Evolutionary conservation across 2,797 vertebrate species (phyloP), one percentile per base, ranked within the genome.

Genomic region (Lateolabrax maculatus): DNA sequence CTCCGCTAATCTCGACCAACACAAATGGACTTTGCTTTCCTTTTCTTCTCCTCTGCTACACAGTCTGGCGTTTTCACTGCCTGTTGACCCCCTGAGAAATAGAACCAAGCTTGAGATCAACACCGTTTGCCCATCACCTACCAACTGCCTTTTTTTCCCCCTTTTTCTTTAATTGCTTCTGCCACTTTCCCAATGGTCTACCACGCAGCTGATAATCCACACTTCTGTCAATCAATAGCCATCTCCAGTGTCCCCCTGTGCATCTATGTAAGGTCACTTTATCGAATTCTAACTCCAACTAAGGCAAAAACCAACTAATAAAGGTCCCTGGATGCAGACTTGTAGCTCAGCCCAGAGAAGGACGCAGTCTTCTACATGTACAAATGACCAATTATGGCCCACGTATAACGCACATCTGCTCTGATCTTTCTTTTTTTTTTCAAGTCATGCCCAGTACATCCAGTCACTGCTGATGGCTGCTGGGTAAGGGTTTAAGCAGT

Each of bases 211-310:
- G 91, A 95, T 92, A 88, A 95, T 89, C 84, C 80, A 65, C 88
- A 83, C 71, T 90, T 82, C 87, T 89, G 76, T 87, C 89, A 92
- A 88, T 95, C 94, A 87, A 94, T 94, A 91, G 23, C 83, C 90
- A 85, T 90, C 87, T 90, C 75, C 76, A 61, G 73, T 70, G 85
- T 84, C 83, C 90, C 90, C 85, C 67, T 78, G 86, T 85, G 87
- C 77, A 80, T 90, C 86, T 82, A 79, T 90, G 84, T 93, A 95
- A 94, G 94, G 94, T 95, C 90, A 92, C 81, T 77, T 78, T 90
- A 95, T 95, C 78, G 91, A 91, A 92, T 92, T 93, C 83, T 53
- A 71, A 79, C 87, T 61, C 63, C 66, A 76, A 52, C 77, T 27
- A 41, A 79, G 77, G 77, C 75, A 63, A 85, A 91, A 87, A 76